Evolutionary conservation across 1,140 invertebrate genomes (phyloP), one percentile per base, ranked within the genome.

Genomic region (Acromyrmex echinatior): DNA sequence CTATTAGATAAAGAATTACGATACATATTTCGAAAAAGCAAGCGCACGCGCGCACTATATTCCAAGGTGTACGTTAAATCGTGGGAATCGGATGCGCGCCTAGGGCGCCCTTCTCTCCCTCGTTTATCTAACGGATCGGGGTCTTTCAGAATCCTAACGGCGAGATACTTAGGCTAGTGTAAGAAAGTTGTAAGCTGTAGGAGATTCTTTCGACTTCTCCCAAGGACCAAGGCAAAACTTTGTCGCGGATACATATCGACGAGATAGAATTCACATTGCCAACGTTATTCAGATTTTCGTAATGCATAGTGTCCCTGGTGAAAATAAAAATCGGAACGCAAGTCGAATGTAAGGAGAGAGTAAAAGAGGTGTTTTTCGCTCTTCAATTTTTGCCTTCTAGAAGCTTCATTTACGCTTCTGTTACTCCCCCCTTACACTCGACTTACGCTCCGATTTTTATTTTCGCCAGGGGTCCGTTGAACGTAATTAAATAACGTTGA

Each of bases 1-100:
- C 39, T 84, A 84, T 63, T 84, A 84, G 80, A 84, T 84, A 76
- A 76, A 84, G 70, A 76, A 76, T 84, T 84, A 76, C 56, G 80
- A 84, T 84, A 76, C 51, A 81, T 45, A 84, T 84, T 76, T 62
- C 56, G 68, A 63, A 31, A 58, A 81, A 56, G 65, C 49, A 51
- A 31, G n/a, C 18, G 31, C 21, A 10, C 25, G 74, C 74, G 35
- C 21, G 63, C n/a, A 45, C 16, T 4, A 6, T 60, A 45, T 31
- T 63, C 5, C 21, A 62, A 60, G 25, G 18, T 7, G 5, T 10
- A 25, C n/a, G 25, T 16, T 45, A 62, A 74, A 84, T 74, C 56
- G 45, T 84, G 70, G 18, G 56, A 84, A 84, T 84, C 56, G 39
- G 25, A 74, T 60, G 18, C 12, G 45, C 28, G 25, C 9, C 16